Evolutionary conservation across 2,888 invertebrate species (phyloP), one percentile per base, ranked within the genome.

Genomic region (Periphyllus acericola): DNA sequence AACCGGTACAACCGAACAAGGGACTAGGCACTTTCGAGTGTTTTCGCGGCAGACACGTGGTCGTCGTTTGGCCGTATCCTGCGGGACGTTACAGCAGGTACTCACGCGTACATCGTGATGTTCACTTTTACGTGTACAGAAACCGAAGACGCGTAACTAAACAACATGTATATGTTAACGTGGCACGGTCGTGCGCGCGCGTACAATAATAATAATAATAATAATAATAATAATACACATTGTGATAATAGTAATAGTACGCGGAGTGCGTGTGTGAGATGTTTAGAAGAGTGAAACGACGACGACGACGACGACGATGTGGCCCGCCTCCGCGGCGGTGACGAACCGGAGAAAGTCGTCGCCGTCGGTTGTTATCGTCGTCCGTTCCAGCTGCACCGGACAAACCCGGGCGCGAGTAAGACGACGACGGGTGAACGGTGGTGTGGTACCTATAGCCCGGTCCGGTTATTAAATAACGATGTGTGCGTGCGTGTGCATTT

Each of bases 381-480:
- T 29, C 46, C 81, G 21, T 36, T 40, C 74, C 29, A 68, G 36
- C 71, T 9, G 25, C 81, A 29, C 14, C n/a, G 60, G 60, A 60
- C 14, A 25, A 46, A 4, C 25, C 19, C 17, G 81, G n/a, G 81
- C 36, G 81, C 29, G 40, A 2, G 21, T 6, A 74, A 55, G 0
- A 83, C 55, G 52, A 52, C 14, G 32, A 14, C 11, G 2, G 52
- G 72, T 19, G 72, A 83, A 55, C 34, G 72, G 72, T 72, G 72
- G 72, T 72, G 25, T 72, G 46, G 46, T 46, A 14, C 1, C 0
- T 0, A 11, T 14, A 46, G 74, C 83, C 29, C n/a, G 34, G 34
- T 17, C 83, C 83, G 83, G 25, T 83, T 83, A 72, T 83, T 83
- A 83, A 83, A 83, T 83, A 83, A 83, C n/a, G 72, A 83, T 83